These are phyloP conservation scores for Scytalopus superciliaris DNA, from an alignment of 2,113 vertebrate genomes.

Conservation along the genomic window DNA sequence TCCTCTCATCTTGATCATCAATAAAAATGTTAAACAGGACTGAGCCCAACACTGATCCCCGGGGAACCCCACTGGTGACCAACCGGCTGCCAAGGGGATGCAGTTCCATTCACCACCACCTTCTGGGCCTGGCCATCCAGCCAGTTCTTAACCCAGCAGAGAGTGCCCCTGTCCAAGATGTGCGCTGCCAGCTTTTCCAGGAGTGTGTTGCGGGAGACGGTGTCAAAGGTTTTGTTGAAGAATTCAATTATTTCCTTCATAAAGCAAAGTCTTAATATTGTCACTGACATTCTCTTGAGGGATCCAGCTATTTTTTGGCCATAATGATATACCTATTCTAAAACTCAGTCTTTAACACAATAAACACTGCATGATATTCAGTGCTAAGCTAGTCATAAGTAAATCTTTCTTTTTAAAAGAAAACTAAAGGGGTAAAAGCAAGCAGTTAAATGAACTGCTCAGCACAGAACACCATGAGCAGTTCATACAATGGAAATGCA, in stretches of 20 bases:
- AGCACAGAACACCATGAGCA: background rate
- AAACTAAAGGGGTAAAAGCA: background rate
- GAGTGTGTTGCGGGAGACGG: too few relatives aligned
- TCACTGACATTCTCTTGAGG: background rate
- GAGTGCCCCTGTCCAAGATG: too few relatives aligned
- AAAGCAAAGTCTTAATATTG: background rate
- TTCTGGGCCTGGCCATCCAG: too few relatives aligned
- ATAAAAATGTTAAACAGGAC: too few relatives aligned
- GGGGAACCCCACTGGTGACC: too few relatives aligned
- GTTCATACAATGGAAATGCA: background rate
- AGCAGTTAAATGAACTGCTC: background rate
- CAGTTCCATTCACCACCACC: too few relatives aligned
- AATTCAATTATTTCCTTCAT: background rate
- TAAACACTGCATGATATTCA: background rate
- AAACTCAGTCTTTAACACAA: background rate
- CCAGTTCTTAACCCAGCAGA: too few relatives aligned
- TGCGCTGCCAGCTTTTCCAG: too few relatives aligned
- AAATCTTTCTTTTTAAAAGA: background rate
- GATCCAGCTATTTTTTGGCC: background rate
- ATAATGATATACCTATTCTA: background rate
- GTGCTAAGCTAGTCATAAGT: background rate
- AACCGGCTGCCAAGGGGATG: too few relatives aligned
- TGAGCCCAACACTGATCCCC: too few relatives aligned
- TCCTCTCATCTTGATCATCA: too few relatives aligned
- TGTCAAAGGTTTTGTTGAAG: too few relatives aligned